phyloP scores from a whole-genome alignment of 1,140 invertebrate species.

The Frieseomelitta varia region DNA sequence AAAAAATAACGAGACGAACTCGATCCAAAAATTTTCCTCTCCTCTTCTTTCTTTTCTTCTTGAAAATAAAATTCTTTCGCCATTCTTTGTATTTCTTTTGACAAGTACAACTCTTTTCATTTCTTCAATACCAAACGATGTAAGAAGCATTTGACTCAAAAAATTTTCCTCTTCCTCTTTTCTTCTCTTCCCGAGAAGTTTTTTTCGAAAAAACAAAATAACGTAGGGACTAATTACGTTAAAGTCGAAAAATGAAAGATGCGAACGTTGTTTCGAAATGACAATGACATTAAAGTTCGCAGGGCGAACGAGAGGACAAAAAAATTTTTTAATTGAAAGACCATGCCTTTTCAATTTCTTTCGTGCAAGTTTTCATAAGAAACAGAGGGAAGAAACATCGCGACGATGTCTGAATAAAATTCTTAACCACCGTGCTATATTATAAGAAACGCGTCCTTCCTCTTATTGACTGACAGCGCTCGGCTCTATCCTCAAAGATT shows the following conservation, averaged over 20 bases:
- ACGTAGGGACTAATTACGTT: not conserved
- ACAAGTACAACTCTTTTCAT: too few species aligned
- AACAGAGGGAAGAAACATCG: not conserved
- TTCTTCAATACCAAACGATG: not conserved
- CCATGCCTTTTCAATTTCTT: not conserved
- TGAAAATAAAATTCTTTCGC: too few species aligned
- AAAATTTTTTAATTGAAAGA: conserved; percentile 5
- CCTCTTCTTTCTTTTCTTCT: not conserved
- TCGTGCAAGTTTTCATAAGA: not conserved
- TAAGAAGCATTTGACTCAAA: not conserved
- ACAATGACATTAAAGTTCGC: not conserved
- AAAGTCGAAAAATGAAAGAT: not conserved
- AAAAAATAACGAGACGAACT: not conserved
- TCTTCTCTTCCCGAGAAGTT: not conserved
- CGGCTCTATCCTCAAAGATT: not conserved
- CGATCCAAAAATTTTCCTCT: not conserved
- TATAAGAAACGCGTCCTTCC: not conserved
- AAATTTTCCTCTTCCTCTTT: too few species aligned
- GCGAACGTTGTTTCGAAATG: not conserved
- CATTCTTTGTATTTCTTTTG: too few species aligned
- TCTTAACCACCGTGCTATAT: not conserved
- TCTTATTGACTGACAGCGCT: not conserved
- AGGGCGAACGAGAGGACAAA: too few species aligned
- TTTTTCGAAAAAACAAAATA: not conserved
- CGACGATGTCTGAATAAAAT: conserved; percentile 9